phyloP scores from a whole-genome alignment of 2,888 invertebrate species.

The Eulithis prunata region DNA sequence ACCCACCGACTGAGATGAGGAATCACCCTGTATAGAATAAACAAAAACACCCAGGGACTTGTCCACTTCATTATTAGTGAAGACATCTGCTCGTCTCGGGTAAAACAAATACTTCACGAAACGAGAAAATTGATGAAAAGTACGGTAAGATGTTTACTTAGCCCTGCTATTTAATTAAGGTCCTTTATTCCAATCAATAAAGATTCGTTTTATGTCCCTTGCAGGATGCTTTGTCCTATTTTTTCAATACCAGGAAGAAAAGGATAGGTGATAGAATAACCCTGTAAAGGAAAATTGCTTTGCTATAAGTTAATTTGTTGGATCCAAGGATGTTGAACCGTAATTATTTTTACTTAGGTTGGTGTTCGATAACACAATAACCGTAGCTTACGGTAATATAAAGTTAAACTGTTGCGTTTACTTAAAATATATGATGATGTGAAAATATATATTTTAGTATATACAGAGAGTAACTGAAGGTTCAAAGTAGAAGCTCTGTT shows the following conservation, averaged over 20 bases:
- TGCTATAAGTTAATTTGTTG: slow-evolving; percentile 5
- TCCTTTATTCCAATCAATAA: slow-evolving; percentile 8
- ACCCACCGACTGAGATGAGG: no score
- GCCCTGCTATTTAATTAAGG: slow-evolving; percentile 15
- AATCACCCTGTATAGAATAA: not conserved
- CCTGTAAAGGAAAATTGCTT: slow-evolving; percentile 1
- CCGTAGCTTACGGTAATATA: not conserved
- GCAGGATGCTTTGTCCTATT: slow-evolving; percentile 1
- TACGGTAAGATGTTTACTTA: slow-evolving; percentile 4
- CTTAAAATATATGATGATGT: no score
- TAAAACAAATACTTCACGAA: slow-evolving; percentile 9
- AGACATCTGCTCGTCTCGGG: slow-evolving; percentile 2
- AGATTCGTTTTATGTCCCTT: slow-evolving; percentile 1
- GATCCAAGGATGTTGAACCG: slow-evolving; percentile 1
- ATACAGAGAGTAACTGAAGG: no score
- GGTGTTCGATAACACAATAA: not conserved
- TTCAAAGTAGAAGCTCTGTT: no score
- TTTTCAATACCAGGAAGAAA: not conserved
- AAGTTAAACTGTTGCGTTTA: not conserved
- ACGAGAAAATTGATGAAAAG: slow-evolving; percentile 17
- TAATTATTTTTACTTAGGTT: not conserved
- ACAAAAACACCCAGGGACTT: not conserved
- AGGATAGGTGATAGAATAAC: not conserved
- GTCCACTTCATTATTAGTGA: not conserved
- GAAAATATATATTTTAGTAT: no score